Evolutionary conservation across 2,113 vertebrate genomes (phyloP).

Genomic region (Jacana jacana): DNA sequence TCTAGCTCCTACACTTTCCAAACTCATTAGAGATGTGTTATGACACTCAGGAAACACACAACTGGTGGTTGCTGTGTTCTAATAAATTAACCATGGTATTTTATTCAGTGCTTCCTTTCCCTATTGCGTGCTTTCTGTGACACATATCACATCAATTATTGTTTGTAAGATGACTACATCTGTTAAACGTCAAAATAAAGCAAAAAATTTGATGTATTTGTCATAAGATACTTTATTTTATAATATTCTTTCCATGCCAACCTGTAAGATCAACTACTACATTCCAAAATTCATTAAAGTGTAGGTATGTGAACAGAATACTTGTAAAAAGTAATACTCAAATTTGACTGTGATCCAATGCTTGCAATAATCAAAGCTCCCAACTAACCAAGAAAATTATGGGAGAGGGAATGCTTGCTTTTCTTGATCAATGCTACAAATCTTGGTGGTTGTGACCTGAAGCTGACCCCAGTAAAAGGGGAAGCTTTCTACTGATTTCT

Average conservation of each 20-base stretch:
- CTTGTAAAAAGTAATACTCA: neutral
- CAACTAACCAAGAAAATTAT: neutral
- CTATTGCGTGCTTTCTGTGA: neutral
- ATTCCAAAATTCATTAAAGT: neutral
- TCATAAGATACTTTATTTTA: neutral
- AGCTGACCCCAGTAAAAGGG: neutral
- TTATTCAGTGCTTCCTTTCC: neutral
- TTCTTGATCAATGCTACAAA: neutral
- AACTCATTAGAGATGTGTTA: neutral
- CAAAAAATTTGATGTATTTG: neutral
- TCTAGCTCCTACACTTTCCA: neutral
- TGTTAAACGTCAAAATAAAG: slow-evolving; percentile 7
- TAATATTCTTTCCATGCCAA: neutral
- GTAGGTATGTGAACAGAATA: neutral
- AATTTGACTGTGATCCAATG: neutral
- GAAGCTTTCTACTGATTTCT: neutral
- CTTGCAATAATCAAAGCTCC: neutral
- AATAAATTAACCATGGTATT: neutral
- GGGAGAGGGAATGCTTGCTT: neutral
- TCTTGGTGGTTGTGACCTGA: neutral
- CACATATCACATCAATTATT: neutral
- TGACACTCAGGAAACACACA: neutral
- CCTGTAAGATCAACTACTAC: neutral
- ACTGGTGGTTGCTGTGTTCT: neutral
- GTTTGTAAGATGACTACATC: neutral